Evolutionary conservation across 2,113 vertebrate genomes (phyloP).

Genomic region (Ictalurus furcatus): DNA sequence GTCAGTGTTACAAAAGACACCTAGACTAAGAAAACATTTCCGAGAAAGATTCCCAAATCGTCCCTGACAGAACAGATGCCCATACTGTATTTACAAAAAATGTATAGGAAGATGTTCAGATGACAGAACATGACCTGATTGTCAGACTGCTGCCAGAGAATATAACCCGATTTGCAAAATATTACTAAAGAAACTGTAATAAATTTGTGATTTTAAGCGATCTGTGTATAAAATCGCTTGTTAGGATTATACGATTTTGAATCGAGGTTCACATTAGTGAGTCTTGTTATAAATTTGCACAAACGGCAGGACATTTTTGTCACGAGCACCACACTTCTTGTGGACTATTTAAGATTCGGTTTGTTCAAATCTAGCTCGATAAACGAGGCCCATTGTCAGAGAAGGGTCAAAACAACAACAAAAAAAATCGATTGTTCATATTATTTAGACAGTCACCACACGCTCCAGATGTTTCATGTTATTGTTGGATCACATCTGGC

Average conservation of each 20-base stretch:
- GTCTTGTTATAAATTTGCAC: neutral
- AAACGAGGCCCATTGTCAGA: neutral
- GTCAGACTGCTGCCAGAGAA: too few species aligned
- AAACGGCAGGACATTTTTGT: neutral
- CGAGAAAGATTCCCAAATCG: too few species aligned
- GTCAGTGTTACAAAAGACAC: too few species aligned
- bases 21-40: too few species aligned
- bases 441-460: neutral
- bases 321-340: neutral
- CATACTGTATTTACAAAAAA: too few species aligned
- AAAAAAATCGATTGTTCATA: neutral
- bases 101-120: too few species aligned
- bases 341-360: neutral
- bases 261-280: neutral
- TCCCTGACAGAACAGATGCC: too few species aligned
- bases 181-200: too few species aligned
- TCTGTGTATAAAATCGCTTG: neutral
- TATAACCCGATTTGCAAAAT: too few species aligned
- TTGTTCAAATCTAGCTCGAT: neutral
- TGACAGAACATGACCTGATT: too few species aligned
- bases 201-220: neutral
- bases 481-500: neutral
- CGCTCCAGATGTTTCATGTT: slow-evolving; percentile 15
- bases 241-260: neutral
- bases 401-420: neutral